These are phyloP conservation scores for Actinostola sp. DNA, from an alignment of 92 coral and sea anemone genomes.

Conservation along the genomic window DNA sequence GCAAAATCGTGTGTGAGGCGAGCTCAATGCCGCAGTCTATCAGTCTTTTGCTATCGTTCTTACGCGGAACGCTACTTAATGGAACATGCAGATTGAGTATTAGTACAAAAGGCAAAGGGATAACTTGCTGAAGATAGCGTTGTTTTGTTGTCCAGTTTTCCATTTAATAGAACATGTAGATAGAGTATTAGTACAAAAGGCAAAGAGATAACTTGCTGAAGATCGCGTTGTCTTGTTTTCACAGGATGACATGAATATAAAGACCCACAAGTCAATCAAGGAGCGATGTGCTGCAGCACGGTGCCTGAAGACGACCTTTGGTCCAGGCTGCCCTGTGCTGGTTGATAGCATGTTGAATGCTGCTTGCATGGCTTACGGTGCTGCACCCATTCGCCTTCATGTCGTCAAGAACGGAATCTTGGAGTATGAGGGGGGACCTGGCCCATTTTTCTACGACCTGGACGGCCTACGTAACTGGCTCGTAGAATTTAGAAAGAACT, in stretches of 20 bases:
- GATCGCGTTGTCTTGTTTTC: too few species aligned
- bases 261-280: slow-evolving; percentile 63
- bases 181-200: background rate
- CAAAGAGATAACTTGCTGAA: background rate
- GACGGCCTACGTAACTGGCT: slow-evolving; percentile 81
- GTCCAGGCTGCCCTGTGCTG: slow-evolving; percentile 49
- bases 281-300: slow-evolving; percentile 86
- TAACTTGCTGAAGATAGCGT: background rate
- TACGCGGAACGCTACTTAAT: too few species aligned
- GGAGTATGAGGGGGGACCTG: slow-evolving; percentile 84
- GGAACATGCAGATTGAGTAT: background rate
- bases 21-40: too few species aligned
- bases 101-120: background rate
- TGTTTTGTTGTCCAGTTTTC: too few species aligned
- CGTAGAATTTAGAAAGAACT: too few species aligned
- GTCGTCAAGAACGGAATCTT: slow-evolving; percentile 59
- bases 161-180: background rate
- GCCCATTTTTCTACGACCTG: slow-evolving; percentile 70
- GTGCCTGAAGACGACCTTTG: slow-evolving; percentile 26
- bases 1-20: too few species aligned
- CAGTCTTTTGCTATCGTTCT: too few species aligned
- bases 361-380: slow-evolving; percentile 80
- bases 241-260: slow-evolving; percentile 77
- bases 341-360: slow-evolving; percentile 83
- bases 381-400: slow-evolving; percentile 82